Base-by-base conservation (phyloP, 2,113 vertebrate genomes). In the Mungos mungo region DNA sequence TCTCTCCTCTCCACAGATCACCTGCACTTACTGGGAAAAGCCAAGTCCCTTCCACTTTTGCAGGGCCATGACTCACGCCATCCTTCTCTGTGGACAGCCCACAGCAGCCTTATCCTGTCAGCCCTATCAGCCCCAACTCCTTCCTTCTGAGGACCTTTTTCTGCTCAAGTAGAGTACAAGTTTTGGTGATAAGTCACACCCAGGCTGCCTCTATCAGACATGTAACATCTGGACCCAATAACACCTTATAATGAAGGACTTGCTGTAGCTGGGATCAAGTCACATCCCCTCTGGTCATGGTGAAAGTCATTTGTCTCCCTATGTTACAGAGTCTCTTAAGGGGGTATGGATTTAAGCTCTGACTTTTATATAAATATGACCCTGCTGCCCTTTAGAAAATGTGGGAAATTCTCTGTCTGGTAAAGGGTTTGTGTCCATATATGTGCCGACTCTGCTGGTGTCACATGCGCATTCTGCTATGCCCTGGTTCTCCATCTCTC, bases 211-310 rank as follows among this genome's bases (percentile, higher is more conserved):
- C 88, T 63, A 50, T 35, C 60, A 88, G 72, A 91, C 82, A 19
- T 23, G 13, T 35, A 84, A 94, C 96, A 97, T 97, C 93, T 97
- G 88, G 88, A 90, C 85, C 52, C 60, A 88, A 94, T 96, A 94
- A 88, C 6, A 41, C 60, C 81, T 85, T 88, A 11, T 86, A 93
- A 91, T 82, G 93, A 95, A 97, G 80, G 93, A 90, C 45, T 81
- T 90, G 66, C 81, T 97, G 27, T 68, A 85, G 76, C 66, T 79
- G 71, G 47, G 57, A 90, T 96, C 77, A 94, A 94, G 76, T 85
- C 88, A 85, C 35, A 88, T 74, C 60, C 86, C 71, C 50, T 38
- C 7, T n/a, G 3, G 60, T 96, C 71, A 21, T 7, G 10, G 76
- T 88, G 69, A 95, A 88, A 96, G 91, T 93, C 76, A 88, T 98